Evolutionary conservation across 2,113 vertebrate species (phyloP).

Genomic region (Sorex araneus): DNA sequence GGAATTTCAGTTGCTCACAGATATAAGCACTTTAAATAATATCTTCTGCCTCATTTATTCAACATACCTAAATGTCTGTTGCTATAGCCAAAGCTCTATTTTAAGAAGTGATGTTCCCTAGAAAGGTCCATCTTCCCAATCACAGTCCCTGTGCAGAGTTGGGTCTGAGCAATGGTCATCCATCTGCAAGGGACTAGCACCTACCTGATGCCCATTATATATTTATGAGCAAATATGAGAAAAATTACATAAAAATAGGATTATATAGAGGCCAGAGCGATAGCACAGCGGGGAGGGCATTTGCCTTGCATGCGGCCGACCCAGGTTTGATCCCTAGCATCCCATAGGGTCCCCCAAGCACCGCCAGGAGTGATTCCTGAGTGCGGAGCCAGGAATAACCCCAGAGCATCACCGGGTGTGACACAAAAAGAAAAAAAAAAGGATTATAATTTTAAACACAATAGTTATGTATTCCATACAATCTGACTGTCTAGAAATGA

Average conservation of each 20-base stretch:
- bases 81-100: slow-evolving; percentile 12
- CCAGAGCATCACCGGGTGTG: too few species aligned
- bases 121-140: slow-evolving; percentile 30
- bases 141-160: not conserved
- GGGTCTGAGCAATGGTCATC: not conserved
- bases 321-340: too few species aligned
- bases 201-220: not conserved
- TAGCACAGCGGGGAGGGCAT: too few species aligned
- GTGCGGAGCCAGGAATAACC: too few species aligned
- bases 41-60: slow-evolving; percentile 37
- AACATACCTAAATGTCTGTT: slow-evolving; percentile 39
- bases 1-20: not conserved
- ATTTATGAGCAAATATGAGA: not conserved
- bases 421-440: too few species aligned
- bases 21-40: not conserved
- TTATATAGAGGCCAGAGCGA: too few species aligned
- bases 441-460: slow-evolving; percentile 1
- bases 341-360: too few species aligned
- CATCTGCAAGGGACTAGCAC: not conserved
- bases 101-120: slow-evolving; percentile 28
- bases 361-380: too few species aligned
- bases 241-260: slow-evolving; percentile 14
- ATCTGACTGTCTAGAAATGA: slow-evolving; percentile 31
- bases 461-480: not conserved
- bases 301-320: too few species aligned